A percentile compares a stretch with the other conserved stretches of the same genome.
Evolutionary conservation across 2,797 vertebrate genomes (phyloP).

Genomic region (Notamacropus eugenii): DNA sequence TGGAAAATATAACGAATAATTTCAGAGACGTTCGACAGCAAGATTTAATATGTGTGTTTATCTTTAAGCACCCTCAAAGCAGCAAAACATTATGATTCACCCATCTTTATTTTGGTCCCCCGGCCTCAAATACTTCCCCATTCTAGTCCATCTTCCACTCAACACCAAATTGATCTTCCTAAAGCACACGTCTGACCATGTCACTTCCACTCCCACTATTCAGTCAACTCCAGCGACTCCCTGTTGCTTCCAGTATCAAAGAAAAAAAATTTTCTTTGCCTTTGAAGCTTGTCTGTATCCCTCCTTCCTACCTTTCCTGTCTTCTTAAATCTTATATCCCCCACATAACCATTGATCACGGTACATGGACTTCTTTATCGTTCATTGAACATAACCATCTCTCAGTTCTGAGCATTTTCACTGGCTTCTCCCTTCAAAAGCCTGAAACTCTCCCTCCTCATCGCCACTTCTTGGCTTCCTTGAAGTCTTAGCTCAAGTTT

Average conservation of each 20-base stretch:
- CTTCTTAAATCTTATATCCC: no score
- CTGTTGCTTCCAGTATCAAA: background rate
- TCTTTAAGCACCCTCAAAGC: conserved; percentile 40
- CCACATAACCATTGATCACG: background rate
- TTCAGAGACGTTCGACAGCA: background rate
- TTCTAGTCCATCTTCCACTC: background rate
- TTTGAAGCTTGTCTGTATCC: background rate
- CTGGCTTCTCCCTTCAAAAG: background rate
- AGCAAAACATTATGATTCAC: conserved; percentile 23
- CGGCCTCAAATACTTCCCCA: background rate
- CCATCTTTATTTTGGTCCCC: background rate
- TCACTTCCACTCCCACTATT: no score
- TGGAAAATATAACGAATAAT: conserved; percentile 30
- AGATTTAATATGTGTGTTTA: background rate
- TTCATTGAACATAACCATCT: background rate
- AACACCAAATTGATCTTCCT: background rate
- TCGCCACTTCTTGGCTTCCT: background rate
- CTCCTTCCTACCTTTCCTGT: background rate
- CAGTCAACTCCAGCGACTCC: background rate
- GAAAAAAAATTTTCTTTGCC: background rate
- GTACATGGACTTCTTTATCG: background rate
- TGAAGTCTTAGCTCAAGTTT: background rate
- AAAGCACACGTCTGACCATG: no score
- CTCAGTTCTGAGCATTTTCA: background rate
- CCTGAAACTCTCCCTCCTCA: background rate